These are phyloP conservation scores for Hoplias malabaricus DNA, from an alignment of 2,113 vertebrate genomes.

Conservation along the genomic window DNA sequence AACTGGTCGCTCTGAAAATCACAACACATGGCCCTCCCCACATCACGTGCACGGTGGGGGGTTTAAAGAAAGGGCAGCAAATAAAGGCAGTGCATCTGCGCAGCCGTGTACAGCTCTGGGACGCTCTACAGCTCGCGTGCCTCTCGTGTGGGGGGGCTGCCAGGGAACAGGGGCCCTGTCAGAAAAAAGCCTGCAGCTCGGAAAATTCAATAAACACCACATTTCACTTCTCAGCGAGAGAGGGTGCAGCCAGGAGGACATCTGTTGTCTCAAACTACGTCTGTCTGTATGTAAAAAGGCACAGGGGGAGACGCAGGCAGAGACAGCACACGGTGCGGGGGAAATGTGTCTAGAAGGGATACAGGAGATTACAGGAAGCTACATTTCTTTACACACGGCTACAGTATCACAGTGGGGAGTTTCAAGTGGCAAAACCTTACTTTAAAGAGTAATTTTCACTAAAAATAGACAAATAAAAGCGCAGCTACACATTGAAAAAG, in stretches of 20 bases:
- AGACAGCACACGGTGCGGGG: too few species aligned
- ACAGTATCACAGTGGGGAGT: too few species aligned
- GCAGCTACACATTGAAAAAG: too few species aligned
- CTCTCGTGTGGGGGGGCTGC: slow-evolving; percentile 50
- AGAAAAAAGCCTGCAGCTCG: slow-evolving; percentile 66
- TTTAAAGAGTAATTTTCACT: too few species aligned
- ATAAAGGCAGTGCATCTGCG: slow-evolving; percentile 13
- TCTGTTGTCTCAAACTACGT: slow-evolving; percentile 19
- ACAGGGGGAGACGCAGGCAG: slow-evolving; percentile 28
- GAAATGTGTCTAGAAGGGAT: too few species aligned
- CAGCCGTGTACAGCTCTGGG: not conserved
- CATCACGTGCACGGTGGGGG: too few species aligned
- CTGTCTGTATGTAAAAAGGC: slow-evolving; percentile 24
- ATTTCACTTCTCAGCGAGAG: slow-evolving; percentile 51
- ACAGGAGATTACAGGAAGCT: too few species aligned
- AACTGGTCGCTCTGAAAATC: too few species aligned
- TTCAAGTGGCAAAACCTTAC: too few species aligned
- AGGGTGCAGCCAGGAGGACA: slow-evolving; percentile 38
- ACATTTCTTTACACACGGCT: too few species aligned
- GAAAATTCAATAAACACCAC: slow-evolving; percentile 71
- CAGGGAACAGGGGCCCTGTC: slow-evolving; percentile 57
- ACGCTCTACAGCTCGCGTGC: slow-evolving; percentile 34
- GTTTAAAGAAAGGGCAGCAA: slow-evolving; percentile 20
- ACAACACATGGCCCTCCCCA: too few species aligned
- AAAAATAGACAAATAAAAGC: too few species aligned